Percentiles rank a stretch among this genome's conserved stretches.
These are phyloP conservation scores for Electrophaes corylata DNA, from an alignment of 2,888 invertebrate genomes.

Conservation along the genomic window DNA sequence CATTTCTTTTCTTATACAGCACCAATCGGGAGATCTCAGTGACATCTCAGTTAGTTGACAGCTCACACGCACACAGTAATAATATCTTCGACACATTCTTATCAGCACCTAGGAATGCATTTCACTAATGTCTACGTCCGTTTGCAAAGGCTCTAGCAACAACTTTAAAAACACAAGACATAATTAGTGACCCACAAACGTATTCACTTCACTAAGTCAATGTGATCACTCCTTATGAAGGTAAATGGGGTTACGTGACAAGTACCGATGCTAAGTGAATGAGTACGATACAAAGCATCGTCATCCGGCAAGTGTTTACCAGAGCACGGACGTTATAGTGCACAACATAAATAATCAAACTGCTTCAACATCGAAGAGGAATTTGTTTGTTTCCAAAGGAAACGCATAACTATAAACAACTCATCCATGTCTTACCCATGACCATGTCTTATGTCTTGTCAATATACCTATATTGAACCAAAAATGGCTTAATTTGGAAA, in stretches of 20 bases:
- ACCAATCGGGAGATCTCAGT: slow-evolving; percentile 48
- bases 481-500: slow-evolving; percentile 20
- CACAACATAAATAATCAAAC: slow-evolving; percentile 66
- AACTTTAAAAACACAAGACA: slow-evolving; percentile 4
- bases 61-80: slow-evolving; percentile 43
- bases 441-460: no score
- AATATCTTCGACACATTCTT: slow-evolving; percentile 49
- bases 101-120: slow-evolving; percentile 49
- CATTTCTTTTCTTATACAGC: slow-evolving; percentile 51
- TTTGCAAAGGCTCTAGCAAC: not conserved
- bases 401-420: slow-evolving; percentile 40
- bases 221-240: slow-evolving; percentile 36
- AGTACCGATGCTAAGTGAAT: slow-evolving; percentile 46
- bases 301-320: slow-evolving; percentile 73
- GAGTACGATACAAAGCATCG: slow-evolving; percentile 41
- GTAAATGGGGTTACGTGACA: slow-evolving; percentile 43
- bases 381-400: slow-evolving; percentile 71
- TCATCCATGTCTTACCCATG: slow-evolving; percentile 18
- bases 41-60: slow-evolving; percentile 46
- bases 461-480: slow-evolving; percentile 14
- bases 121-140: slow-evolving; percentile 40
- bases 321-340: slow-evolving; percentile 59
- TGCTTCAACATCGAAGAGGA: slow-evolving; percentile 58
- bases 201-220: slow-evolving; percentile 27
- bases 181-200: slow-evolving; percentile 21